A percentile compares a stretch with the other conserved stretches of the same genome.
phyloP scores from a whole-genome alignment of 2,113 vertebrate genomes.

The Cepphus grylle region DNA sequence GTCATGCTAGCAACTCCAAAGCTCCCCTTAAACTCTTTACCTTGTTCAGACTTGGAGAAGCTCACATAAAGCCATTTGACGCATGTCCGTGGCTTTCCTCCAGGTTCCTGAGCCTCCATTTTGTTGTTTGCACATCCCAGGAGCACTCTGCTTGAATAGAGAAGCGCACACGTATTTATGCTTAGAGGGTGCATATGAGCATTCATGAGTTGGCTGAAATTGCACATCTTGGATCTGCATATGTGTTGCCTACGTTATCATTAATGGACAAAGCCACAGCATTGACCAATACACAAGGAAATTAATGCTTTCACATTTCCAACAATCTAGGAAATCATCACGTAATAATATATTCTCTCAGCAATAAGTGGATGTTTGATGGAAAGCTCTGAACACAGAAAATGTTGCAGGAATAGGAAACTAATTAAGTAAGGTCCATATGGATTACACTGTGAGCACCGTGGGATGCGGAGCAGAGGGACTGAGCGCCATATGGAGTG shows the following conservation, averaged over 20 bases:
- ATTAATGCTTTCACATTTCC: background rate
- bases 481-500: background rate
- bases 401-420: background rate
- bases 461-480: background rate
- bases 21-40: background rate
- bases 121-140: background rate
- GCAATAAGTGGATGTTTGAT: background rate
- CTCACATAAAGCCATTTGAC: background rate
- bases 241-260: background rate
- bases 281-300: background rate
- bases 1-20: background rate
- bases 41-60: background rate
- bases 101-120: background rate
- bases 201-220: background rate
- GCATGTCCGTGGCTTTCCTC: background rate
- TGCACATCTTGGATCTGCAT: background rate
- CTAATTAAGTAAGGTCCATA: slow-evolving; percentile 30
- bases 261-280: background rate
- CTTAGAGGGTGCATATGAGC: background rate
- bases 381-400: background rate
- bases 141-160: background rate
- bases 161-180: background rate
- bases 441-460: background rate
- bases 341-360: background rate
- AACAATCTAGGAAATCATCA: background rate